phyloP scores from a whole-genome alignment of 1,140 invertebrate genomes.

The Gerris buenoi region DNA sequence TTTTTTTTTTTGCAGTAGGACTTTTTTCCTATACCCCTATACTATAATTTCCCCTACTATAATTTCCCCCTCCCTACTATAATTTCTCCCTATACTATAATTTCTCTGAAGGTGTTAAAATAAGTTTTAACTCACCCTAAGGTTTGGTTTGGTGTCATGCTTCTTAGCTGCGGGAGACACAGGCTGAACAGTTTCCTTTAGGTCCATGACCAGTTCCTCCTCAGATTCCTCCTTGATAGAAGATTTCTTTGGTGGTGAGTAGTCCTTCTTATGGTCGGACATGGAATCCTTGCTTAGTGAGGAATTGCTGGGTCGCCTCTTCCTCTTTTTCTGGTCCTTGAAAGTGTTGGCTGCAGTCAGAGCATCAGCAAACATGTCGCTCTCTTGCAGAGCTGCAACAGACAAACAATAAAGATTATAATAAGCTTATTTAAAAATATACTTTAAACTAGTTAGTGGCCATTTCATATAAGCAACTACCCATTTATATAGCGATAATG shows the following conservation, averaged over 20 bases:
- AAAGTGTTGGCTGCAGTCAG: constrained; percentile 50
- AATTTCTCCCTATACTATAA: too few species aligned
- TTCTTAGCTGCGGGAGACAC: constrained; percentile 32
- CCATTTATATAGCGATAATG: too few species aligned
- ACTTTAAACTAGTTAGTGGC: too few species aligned
- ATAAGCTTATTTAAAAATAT: too few species aligned
- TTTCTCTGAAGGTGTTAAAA: too few species aligned
- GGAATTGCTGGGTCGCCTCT: constrained; percentile 45
- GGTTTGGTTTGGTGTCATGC: constrained; percentile 19
- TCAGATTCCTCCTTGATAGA: constrained; percentile 23
- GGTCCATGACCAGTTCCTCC: constrained; percentile 28
- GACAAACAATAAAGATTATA: constrained; percentile 7
- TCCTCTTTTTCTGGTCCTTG: constrained; percentile 59
- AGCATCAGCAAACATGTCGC: constrained; percentile 83
- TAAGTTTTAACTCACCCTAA: background rate
- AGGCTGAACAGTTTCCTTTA: constrained; percentile 27
- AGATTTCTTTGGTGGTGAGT: constrained; percentile 18
- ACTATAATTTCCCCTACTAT: too few species aligned
- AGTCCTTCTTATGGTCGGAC: constrained; percentile 17
- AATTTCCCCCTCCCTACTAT: too few species aligned
- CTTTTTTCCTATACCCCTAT: too few species aligned
- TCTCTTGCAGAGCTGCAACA: constrained; percentile 51
- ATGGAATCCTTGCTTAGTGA: too few species aligned
- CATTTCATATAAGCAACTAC: too few species aligned
- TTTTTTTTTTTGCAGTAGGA: too few species aligned